Base-by-base conservation (phyloP, 2,888 invertebrate species). In the Listrodromus nycthemerus region DNA sequence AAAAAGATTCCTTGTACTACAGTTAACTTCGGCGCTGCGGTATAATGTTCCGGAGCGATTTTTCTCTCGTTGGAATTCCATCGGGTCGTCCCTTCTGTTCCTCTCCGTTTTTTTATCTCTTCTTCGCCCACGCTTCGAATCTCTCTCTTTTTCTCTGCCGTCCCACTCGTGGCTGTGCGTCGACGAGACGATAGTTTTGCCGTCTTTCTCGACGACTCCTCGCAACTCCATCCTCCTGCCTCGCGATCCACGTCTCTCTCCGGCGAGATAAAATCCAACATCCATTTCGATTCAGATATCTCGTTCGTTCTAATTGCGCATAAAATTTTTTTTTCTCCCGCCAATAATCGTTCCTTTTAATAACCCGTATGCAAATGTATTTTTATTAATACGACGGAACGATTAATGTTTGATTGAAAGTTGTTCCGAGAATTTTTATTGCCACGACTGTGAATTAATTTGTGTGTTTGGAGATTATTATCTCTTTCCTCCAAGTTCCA, bases 31-130 rank as follows among this genome's bases (percentile, higher is more conserved):
- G 55, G 24, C 3, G 55, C 55, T 88, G 30, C 63, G 67, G 45
- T 74, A 83, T 83, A 85, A 78, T 83, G 84, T 86, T 85, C 83
- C 87, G 61, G 16, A 82, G 70, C 33, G 77, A 89, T 89, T 88
- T 90, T 90, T 87, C 86, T 90, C 89, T 89, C 88, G 87, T 89
- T 90, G 90, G 89, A 88, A 90, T 91, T 86, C 89, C 90, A 88
- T 87, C 85, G 86, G 85, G 87, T 85, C 87, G 80, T 85, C 85
- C 84, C 48, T 71, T 66, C 69, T 67, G 30, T 48, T 61, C 21
- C 19, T 13, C 52, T 70, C 33, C 19, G n/a, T 37, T 37, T 70
- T 66, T 76, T 79, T 73, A 76, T 61, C 80, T 75, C 69, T 75
- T 82, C 76, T 63, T 71, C 73, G 73, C 83, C 84, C 58, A 71